Base-by-base conservation (phyloP, 2,888 invertebrate genomes). In the Stegana nigrithorax region DNA sequence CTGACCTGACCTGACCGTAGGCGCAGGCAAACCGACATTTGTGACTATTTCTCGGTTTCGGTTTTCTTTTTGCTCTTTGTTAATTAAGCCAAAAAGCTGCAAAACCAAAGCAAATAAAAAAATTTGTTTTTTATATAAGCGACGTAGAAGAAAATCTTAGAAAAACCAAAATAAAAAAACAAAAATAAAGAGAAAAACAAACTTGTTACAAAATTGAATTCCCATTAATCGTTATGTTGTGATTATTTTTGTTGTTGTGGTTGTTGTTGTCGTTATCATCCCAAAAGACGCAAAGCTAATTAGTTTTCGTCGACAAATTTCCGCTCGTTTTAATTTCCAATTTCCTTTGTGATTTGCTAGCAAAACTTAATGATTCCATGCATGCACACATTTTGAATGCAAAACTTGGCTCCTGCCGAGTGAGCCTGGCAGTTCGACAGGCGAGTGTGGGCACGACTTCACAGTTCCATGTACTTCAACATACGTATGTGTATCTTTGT, bases 251-350 rank as follows among this genome's bases (percentile, higher is more conserved):
- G n/a, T n/a, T 1, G 14, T 6, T 17, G 21, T 44, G 7, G 44
- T 19, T 44, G 17, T 44, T 44, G 17, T 44, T 44, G 44, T 44
- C n/a, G n/a, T 36, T 32, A 62, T 60, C 56, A 62, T 56, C 29
- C 62, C 50, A 32, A 62, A 64, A 59, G 53, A 65, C 78, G 61
- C 73, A 75, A 68, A 73, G 73, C 78, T 80, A 75, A 75, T 80
- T 75, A 77, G 77, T 68, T 62, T 67, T 73, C 62, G 60, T 60
- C 62, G 68, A 36, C 69, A 68, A 65, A 67, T 73, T 75, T 74
- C 70, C 73, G 78, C 71, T 71, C 75, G 71, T 70, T 73, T 75
- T 71, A 69, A 71, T 75, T 73, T 57, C 64, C 66, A 70, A 77
- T 68, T 73, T 70, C 68, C 71, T 73, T 68, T 69, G 69, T 66